A percentile compares a stretch with the other conserved stretches of the same genome.
Conservation (phyloP, 2,888 invertebrate species). For the Idaea straminata region DNA sequence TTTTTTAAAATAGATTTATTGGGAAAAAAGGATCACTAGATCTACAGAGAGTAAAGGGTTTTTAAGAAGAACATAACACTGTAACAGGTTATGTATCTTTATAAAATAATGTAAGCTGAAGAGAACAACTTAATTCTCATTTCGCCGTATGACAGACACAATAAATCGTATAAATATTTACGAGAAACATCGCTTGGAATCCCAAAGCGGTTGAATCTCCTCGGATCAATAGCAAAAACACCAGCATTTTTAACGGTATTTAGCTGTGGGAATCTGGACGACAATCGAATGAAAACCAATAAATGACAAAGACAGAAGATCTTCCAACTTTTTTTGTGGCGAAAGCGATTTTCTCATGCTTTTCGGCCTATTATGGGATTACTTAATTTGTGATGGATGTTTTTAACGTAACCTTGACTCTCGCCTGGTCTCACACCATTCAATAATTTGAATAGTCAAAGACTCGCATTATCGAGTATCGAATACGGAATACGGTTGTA, state of each 20-base stretch:
- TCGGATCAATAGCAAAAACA: slow-evolving; percentile 12
- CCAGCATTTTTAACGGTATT: slow-evolving; percentile 42
- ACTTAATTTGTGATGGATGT: background rate
- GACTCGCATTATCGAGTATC: background rate
- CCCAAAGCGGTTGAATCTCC: slow-evolving; percentile 8
- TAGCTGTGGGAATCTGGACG: slow-evolving; percentile 30
- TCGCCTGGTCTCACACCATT: background rate
- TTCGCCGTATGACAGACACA: slow-evolving; percentile 4
- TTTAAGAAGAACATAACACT: no score
- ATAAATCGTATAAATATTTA: slow-evolving; percentile 28
- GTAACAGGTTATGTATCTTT: no score
- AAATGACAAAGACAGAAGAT: slow-evolving; percentile 9
- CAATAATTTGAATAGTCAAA: background rate
- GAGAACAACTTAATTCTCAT: background rate
- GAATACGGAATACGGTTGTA: background rate
- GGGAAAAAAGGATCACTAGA: no score
- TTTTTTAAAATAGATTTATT: no score
- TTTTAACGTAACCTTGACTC: background rate
- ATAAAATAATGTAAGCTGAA: background rate
- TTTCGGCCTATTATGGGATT: background rate
- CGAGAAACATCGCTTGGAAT: slow-evolving; percentile 16
- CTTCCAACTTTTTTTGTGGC: background rate
- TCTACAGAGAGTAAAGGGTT: no score
- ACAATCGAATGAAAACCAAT: slow-evolving; percentile 21
- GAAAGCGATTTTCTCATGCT: background rate